A percentile compares a stretch with the other conserved stretches of the same genome.
Evolutionary conservation across 2,113 vertebrate genomes (phyloP).

Genomic region (Sinocyclocheilus anshuiensis): DNA sequence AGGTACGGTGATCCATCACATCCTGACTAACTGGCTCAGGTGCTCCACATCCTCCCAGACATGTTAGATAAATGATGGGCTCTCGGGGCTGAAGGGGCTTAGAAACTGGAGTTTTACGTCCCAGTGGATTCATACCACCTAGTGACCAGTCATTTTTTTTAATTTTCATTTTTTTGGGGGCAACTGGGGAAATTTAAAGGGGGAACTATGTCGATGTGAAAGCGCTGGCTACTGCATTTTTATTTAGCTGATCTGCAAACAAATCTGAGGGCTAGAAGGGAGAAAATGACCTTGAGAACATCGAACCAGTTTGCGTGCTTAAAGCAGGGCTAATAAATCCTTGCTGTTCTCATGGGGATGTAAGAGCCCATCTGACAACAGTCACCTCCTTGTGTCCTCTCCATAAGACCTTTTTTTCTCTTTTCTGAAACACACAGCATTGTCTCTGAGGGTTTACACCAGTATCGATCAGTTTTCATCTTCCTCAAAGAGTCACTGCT

Average conservation of each 20-base stretch:
- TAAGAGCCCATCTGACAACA: conserved; percentile 15
- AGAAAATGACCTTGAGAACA: conserved; percentile 36
- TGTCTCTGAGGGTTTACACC: conserved; percentile 3
- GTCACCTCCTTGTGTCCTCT: conserved; percentile 10
- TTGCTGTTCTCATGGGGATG: conserved; percentile 37
- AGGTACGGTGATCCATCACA: conserved; percentile 56
- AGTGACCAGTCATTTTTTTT: neutral
- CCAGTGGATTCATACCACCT: neutral
- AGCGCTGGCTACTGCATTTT: conserved; percentile 2
- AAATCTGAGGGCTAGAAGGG: conserved; percentile 13
- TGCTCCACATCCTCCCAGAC: conserved; percentile 42
- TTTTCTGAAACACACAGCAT: neutral
- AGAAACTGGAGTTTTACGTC: conserved; percentile 18
- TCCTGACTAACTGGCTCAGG: conserved; percentile 46
- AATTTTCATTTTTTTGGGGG: neutral
- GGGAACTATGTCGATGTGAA: neutral
- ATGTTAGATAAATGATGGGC: conserved; percentile 41
- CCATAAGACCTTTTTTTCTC: neutral
- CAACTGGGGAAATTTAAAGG: neutral
- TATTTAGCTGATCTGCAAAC: conserved; percentile 21
- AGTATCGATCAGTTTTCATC: conserved; percentile 29
- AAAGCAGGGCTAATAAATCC: conserved; percentile 48
- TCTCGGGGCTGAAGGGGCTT: conserved; percentile 11
- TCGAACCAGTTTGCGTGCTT: neutral
- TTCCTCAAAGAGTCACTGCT: neutral